Evolutionary conservation across 2,888 invertebrate genomes (phyloP), one percentile per base, ranked within the genome.

Genomic region (Andrena hattorfiana): DNA sequence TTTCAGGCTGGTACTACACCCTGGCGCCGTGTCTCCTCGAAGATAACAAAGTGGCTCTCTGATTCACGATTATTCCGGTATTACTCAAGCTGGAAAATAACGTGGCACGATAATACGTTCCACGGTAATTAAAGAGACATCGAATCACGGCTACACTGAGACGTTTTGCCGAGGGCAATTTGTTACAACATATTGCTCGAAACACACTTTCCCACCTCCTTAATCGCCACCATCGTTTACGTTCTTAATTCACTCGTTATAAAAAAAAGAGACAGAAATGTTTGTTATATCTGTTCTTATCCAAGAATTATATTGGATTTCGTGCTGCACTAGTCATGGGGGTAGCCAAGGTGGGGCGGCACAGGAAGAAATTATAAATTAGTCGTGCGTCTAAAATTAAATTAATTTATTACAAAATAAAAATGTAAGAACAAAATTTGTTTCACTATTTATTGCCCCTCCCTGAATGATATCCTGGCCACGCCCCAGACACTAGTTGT

Each of bases 11-110:
- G 79, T 83, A 73, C 60, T 84, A 84, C 84, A 84, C 49, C 32
- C 23, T 20, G 84, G 79, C 79, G 84, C 72, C 84, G 75, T 84
- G 84, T 84, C 75, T 79, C 60, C 16, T 62, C 72, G 54, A 69
- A 75, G 75, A 84, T 84, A 84, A 84, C 84, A 83, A 84, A 84
- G 49, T 79, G 66, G 35, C 49, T 59, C 66, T 42, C 75, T 84
- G 84, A 76, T 84, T 72, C 79, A 76, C 84, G 72, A 84, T 84
- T 84, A 83, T 76, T 83, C 64, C 84, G 63, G 84, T 70, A 83
- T 84, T 76, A 84, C 76, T 84, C 84, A 79, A 79, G 62, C 56
- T 79, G 68, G 75, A 69, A 72, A 72, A 75, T 68, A 71, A 68
- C 74, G 70, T 49, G 48, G 30, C 32, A 16, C 35, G 59, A 56